Evolutionary conservation across 2,888 invertebrate species (phyloP), one percentile per base, ranked within the genome.

Genomic region (Cryptus armator): DNA sequence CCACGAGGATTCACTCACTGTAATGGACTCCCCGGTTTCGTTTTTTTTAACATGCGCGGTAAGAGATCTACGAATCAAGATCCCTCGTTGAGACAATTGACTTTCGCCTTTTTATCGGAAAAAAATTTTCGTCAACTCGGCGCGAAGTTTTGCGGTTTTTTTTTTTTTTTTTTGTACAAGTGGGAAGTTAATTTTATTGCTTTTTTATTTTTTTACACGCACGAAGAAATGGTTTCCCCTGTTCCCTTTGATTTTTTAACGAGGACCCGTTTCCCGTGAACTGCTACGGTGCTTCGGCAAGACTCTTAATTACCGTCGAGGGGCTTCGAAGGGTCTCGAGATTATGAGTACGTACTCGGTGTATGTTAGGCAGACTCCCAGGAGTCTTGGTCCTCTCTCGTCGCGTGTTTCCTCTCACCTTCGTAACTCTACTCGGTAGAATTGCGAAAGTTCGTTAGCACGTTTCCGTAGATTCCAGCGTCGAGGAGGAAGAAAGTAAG

Each of bases 361-460:
- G 46, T 46, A 68, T 70, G 62, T 64, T 32, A 71, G 62, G 59
- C 44, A 76, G 67, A 59, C 76, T 51, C 64, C n/a, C 32, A 72
- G 48, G 72, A 83, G 37, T 72, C 83, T 75, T 48, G 51, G 85
- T 76, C 59, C 76, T 59, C 48, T 56, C 46, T 62, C 72, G 59
- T 74, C 78, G 51, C 76, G 81, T 76, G 79, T 81, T 84, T 79
- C 37, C 78, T 66, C 84, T 82, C 82, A 82, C 71, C 79, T 79
- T 62, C 70, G 66, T 79, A 71, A 74, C 51, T 72, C 71, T 64
- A 75, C 64, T 16, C 48, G 62, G 56, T 66, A 56, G 72, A 79
- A 86, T 86, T 77, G 80, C 48, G 70, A 85, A 85, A 86, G 84
- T 87, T 87, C 85, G 83, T 86, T 86, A 84, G 80, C 84, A 81